These are phyloP conservation scores for Caiman crocodilus DNA, from an alignment of 2,797 vertebrate species.

Conservation along the genomic window DNA sequence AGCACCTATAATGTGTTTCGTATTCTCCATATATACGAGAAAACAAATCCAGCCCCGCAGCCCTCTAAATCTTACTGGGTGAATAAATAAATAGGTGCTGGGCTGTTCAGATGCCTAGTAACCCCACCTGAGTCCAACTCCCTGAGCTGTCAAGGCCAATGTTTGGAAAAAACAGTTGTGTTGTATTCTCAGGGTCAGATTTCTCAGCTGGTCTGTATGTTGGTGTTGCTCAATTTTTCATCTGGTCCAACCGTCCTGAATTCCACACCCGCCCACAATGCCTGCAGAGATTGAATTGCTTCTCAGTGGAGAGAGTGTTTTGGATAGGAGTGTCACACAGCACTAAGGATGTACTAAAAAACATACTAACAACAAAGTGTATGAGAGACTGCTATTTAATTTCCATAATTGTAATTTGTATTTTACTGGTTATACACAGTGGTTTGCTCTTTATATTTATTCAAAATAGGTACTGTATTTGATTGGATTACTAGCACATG, in stretches of 20 bases:
- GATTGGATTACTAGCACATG: conserved; percentile 29
- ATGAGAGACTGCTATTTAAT: conserved; percentile 44
- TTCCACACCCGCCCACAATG: conserved; percentile 24
- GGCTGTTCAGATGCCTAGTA: too few species aligned
- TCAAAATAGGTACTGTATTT: conserved; percentile 3
- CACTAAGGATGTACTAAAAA: conserved; percentile 35
- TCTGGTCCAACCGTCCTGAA: conserved; percentile 38
- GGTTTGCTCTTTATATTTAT: conserved; percentile 49
- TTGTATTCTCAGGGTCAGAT: neutral
- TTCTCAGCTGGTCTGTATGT: conserved; percentile 38
- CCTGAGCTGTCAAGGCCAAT: neutral
- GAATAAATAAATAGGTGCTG: too few species aligned
- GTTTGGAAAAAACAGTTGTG: neutral
- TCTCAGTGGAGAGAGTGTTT: conserved; percentile 42
- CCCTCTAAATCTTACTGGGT: too few species aligned
- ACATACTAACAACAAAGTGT: conserved; percentile 6
- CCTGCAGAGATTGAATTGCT: conserved; percentile 29
- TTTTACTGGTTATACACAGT: conserved; percentile 36
- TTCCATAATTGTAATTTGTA: conserved; percentile 43
- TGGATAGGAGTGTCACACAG: conserved; percentile 16
- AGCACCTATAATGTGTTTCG: too few species aligned
- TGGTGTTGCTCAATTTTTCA: conserved; percentile 17
- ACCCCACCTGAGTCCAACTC: neutral
- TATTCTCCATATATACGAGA: too few species aligned
- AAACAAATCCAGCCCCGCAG: too few species aligned